Evolutionary conservation across 2,113 vertebrate species (phyloP).

Genomic region (Eurystomus gularis): DNA sequence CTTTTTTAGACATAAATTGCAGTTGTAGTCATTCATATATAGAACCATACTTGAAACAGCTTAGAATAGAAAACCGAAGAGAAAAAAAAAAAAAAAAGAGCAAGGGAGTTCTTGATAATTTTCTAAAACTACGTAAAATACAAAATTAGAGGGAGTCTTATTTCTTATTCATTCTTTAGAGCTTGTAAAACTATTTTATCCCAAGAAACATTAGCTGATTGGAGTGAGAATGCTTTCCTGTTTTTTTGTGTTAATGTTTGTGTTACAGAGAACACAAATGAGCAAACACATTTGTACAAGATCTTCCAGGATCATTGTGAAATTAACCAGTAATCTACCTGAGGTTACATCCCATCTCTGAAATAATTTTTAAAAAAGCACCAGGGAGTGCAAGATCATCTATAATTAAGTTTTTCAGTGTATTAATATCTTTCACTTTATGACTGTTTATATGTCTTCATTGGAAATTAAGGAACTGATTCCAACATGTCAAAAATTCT

Average conservation of each 20-base stretch:
- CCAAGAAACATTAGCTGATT: background rate
- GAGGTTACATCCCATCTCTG: background rate
- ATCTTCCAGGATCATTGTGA: background rate
- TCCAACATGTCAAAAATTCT: background rate
- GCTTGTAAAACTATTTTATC: background rate
- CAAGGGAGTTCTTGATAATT: background rate
- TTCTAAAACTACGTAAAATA: background rate
- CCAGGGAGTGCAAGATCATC: background rate
- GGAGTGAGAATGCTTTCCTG: background rate
- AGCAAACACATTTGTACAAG: background rate
- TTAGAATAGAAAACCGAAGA: background rate
- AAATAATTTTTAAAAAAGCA: background rate
- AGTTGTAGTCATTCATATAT: background rate
- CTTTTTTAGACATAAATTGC: background rate
- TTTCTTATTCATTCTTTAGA: background rate
- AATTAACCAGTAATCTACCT: background rate
- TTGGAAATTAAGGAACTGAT: background rate
- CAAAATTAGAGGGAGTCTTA: background rate
- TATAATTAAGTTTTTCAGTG: background rate
- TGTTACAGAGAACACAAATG: background rate
- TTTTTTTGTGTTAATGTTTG: background rate
- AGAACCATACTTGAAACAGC: background rate
- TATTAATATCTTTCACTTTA: background rate
- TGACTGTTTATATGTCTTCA: background rate
- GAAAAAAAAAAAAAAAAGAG: no score